Evolutionary conservation across 2,888 invertebrate species (phyloP), one percentile per base, ranked within the genome.

Genomic region (Orthonevra nobilis): DNA sequence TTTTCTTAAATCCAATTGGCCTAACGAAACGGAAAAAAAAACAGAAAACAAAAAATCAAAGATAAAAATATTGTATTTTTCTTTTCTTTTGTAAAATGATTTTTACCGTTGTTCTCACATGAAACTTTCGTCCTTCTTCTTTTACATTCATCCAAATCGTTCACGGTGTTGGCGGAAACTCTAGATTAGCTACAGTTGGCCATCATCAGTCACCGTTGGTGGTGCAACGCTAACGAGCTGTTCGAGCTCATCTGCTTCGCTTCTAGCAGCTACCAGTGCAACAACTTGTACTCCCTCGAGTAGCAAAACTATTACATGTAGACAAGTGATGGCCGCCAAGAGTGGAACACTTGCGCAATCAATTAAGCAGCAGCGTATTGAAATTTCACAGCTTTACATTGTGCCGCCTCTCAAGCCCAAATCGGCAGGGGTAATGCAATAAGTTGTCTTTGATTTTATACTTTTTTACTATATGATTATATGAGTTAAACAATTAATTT

Each of bases 101-200:
- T n/a, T 66, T 17, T 61, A 36, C 42, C 48, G 63, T 61, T 69
- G 54, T 64, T 70, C 70, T 77, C 70, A 70, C 46, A 64, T 70
- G 50, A 70, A 56, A 52, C 38, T 52, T 70, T 77, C 64, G 70
- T 66, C 77, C 70, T 77, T 70, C 28, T 70, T 64, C n/a, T n/a
- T n/a, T n/a, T 70, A 64, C 44, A 42, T 61, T 74, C 36, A 15
- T 60, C 40, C 34, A 52, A 12, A 44, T n/a, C 42, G 38, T 58
- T 32, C 56, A 56, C 63, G 58, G 52, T 52, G n/a, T 58, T 50
- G 44, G 38, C 30, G 60, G 66, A 64, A 61, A 54, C 30, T 52
- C 56, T 89, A 90, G 90, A 90, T 90, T 85, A 89, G 87, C 88
- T 90, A 90, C 90, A 90, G 90, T 89, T 90, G 90, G 90, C 90